Percentiles rank a stretch among this genome's conserved stretches.
Conservation (phyloP, 1,140 invertebrate species). For the Meloidogyne chitwoodi region DNA sequence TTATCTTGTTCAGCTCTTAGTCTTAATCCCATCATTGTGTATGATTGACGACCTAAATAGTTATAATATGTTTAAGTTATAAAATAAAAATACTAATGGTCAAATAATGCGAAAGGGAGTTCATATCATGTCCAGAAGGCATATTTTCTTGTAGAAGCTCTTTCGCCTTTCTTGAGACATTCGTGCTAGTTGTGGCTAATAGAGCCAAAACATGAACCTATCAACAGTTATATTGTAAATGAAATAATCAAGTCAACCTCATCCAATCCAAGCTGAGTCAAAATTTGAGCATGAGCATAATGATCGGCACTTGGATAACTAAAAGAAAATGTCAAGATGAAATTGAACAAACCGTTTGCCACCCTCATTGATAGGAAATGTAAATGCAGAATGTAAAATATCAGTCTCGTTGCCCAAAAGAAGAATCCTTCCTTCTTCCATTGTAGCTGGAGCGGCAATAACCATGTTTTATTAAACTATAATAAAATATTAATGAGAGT, state of each 20-base stretch:
- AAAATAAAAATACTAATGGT: background rate
- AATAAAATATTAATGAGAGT: background rate
- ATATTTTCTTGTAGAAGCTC: constrained; percentile 55
- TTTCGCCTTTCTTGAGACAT: constrained; percentile 44
- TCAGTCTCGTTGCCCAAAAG: constrained; percentile 55
- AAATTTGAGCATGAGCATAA: constrained; percentile 55
- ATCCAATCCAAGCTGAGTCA: constrained; percentile 34
- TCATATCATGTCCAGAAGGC: constrained; percentile 50
- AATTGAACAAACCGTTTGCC: constrained; percentile 48
- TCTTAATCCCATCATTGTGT: constrained; percentile 52
- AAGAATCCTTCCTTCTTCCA: constrained; percentile 46
- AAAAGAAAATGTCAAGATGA: background rate
- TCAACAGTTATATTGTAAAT: constrained; percentile 13
- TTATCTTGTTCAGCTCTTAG: constrained; percentile 57
- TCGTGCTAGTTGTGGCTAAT: constrained; percentile 45
- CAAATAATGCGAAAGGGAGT: constrained; percentile 48
- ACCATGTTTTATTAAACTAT: background rate
- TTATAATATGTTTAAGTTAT: background rate
- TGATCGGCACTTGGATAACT: constrained; percentile 56
- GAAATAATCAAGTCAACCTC: background rate
- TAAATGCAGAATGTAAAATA: constrained; percentile 52
- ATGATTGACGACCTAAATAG: constrained; percentile 36
- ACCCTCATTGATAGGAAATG: constrained; percentile 46
- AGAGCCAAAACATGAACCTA: constrained; percentile 51
- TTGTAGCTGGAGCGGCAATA: constrained; percentile 20